Conservation (phyloP, 1,140 invertebrate genomes). For the Helicoverpa zea region DNA sequence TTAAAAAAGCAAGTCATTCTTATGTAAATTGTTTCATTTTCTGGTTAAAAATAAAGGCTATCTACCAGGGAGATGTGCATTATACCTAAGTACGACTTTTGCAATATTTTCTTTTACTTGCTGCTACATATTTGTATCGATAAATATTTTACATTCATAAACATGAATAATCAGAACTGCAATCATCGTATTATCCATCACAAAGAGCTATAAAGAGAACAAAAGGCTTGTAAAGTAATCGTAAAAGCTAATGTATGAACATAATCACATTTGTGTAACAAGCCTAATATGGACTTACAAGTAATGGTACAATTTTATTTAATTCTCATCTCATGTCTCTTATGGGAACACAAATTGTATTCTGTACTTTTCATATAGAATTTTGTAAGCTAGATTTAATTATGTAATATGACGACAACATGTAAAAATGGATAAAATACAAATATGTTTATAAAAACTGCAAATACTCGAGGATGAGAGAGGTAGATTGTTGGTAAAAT, state of each 20-base stretch:
- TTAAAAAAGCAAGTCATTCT: too few relatives aligned
- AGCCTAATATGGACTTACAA: background rate
- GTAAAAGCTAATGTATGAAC: conserved; percentile 8
- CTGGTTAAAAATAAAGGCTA: too few relatives aligned
- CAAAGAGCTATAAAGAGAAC: conserved; percentile 16
- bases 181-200: conserved; percentile 9
- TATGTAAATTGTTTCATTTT: too few relatives aligned
- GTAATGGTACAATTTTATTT: conserved; percentile 7
- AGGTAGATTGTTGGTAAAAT: too few relatives aligned
- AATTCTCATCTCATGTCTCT: background rate
- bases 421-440: too few relatives aligned
- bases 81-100: background rate
- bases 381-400: background rate
- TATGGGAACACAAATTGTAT: conserved; percentile 14
- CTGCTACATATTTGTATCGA: too few relatives aligned
- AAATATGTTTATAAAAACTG: too few relatives aligned
- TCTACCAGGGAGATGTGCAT: too few relatives aligned
- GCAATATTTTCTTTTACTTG: background rate
- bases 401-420: too few relatives aligned
- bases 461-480: too few relatives aligned
- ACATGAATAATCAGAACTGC: conserved; percentile 7
- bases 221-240: conserved; percentile 9
- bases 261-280: conserved; percentile 10
- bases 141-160: background rate
- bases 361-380: background rate